Percentiles rank a stretch among this genome's conserved stretches.
Conservation (phyloP, 2,113 vertebrate genomes). For the Phaetusa simplex region DNA sequence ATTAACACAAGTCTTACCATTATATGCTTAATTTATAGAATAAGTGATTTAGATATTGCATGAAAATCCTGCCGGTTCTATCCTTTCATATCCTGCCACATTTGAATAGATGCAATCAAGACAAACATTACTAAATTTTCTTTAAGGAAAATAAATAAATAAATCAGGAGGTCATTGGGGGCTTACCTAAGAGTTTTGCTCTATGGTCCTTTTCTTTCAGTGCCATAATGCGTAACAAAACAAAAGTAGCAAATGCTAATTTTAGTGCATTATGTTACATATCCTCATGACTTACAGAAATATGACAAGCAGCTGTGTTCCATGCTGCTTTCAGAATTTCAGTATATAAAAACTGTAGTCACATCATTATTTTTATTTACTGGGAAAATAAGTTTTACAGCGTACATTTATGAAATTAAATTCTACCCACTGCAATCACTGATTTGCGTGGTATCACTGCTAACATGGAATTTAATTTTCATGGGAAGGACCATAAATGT, state of each 20-base stretch:
- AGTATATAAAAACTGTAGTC: neutral
- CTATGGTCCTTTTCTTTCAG: neutral
- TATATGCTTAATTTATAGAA: neutral
- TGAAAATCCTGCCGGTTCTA: neutral
- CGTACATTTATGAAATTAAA: neutral
- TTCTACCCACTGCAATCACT: neutral
- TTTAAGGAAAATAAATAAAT: neutral
- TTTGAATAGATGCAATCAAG: neutral
- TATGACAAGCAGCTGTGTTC: neutral
- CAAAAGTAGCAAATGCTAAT: neutral
- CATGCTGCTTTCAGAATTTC: neutral
- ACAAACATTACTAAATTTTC: neutral
- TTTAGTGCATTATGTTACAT: neutral
- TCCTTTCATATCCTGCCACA: neutral
- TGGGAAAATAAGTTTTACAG: neutral
- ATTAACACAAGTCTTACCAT: neutral
- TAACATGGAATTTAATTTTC: neutral
- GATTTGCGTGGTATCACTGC: neutral
- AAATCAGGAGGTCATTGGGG: neutral
- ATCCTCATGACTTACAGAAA: neutral
- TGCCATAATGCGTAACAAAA: neutral
- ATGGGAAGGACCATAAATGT: neutral
- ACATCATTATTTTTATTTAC: neutral
- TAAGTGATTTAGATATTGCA: neutral
- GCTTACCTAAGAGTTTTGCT: neutral